Evolutionary conservation across 2,888 invertebrate species (phyloP).

Genomic region (Xestia rhomboidea): DNA sequence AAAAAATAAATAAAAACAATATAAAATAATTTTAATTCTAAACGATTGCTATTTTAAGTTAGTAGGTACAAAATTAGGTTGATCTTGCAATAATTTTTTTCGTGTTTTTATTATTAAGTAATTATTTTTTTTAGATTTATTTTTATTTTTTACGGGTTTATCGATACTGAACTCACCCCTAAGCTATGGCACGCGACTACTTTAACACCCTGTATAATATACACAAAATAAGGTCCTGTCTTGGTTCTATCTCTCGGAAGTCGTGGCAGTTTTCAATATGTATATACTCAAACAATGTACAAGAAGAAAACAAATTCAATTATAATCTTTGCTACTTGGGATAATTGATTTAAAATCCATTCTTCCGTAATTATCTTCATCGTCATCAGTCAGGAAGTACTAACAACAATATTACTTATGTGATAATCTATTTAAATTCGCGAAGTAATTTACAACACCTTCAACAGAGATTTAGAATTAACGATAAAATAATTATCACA

Average conservation of each 20-base stretch:
- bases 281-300: not conserved
- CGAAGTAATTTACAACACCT: conserved; percentile 16
- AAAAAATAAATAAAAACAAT: too few species aligned
- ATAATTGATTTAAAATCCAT: conserved; percentile 1
- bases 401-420: conserved; percentile 22
- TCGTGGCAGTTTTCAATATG: not conserved
- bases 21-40: too few species aligned
- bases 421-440: conserved; percentile 28
- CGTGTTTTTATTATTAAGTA: too few species aligned
- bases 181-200: too few species aligned
- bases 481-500: conserved; percentile 32
- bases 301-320: not conserved
- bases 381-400: conserved; percentile 25
- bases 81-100: too few species aligned
- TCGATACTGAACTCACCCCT: too few species aligned
- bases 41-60: too few species aligned
- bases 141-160: too few species aligned
- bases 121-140: too few species aligned
- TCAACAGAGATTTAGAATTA: conserved; percentile 20
- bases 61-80: too few species aligned
- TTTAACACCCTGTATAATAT: too few species aligned
- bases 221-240: too few species aligned
- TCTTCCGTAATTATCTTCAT: conserved; percentile 4
- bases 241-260: not conserved
- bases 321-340: not conserved